Conservation (phyloP, 2,888 invertebrate species). For the Coelinius sp. region DNA sequence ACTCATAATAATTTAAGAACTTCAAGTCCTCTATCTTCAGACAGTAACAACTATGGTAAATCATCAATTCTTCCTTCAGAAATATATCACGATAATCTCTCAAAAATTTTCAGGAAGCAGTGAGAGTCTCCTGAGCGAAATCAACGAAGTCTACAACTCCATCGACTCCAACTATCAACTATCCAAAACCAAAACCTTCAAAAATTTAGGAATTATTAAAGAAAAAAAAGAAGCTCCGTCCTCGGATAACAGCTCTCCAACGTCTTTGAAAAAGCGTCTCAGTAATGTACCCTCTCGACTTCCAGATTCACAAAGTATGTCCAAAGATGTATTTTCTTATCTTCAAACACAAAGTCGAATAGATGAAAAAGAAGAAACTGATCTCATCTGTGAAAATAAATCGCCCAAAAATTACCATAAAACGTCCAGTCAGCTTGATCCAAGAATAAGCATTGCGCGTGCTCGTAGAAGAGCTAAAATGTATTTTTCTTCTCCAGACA, state of each 20-base stretch:
- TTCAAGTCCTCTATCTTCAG: conserved; percentile 42
- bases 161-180: neutral
- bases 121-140: conserved; percentile 35
- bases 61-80: neutral
- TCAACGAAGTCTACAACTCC: conserved; percentile 29
- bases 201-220: conserved; percentile 16
- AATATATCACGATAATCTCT: neutral
- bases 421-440: neutral
- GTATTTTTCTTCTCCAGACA: neutral
- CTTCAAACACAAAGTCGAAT: conserved; percentile 48
- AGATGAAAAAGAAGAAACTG: conserved; percentile 55
- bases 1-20: conserved; percentile 28
- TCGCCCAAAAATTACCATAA: conserved; percentile 6
- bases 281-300: conserved; percentile 45
- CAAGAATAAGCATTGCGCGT: conserved; percentile 42
- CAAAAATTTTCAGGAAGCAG: conserved; percentile 20
- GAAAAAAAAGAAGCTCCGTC: conserved; percentile 25
- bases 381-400: conserved; percentile 33
- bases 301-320: conserved; percentile 45
- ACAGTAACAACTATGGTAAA: conserved; percentile 37
- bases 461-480: conserved; percentile 50
- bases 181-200: neutral
- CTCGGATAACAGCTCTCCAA: conserved; percentile 47
- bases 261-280: conserved; percentile 50
- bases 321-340: conserved; percentile 49